Percentiles rank a stretch among this genome's conserved stretches.
phyloP scores from a whole-genome alignment of 2,888 invertebrate genomes.

The Cyclophora punctaria region DNA sequence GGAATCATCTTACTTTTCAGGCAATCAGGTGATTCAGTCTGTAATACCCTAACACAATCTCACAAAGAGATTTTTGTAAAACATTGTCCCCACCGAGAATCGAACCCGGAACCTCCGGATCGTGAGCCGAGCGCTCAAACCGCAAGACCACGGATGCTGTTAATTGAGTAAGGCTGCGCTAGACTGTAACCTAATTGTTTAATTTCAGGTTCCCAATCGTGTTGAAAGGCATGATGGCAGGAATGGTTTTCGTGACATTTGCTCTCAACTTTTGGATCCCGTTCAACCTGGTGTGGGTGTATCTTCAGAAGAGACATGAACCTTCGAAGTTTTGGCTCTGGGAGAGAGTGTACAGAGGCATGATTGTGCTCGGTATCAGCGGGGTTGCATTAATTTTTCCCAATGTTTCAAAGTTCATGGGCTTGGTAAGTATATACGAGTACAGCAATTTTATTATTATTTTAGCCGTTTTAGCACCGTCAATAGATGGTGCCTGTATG shows the following conservation, averaged over 20 bases:
- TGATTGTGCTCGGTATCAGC: slow-evolving; percentile 25
- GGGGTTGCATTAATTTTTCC: slow-evolving; percentile 29
- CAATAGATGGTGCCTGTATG: too few species aligned
- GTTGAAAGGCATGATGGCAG: slow-evolving; percentile 55
- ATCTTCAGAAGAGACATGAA: slow-evolving; percentile 19
- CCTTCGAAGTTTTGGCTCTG: slow-evolving; percentile 32
- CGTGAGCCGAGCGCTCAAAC: too few species aligned
- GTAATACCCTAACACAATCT: too few species aligned
- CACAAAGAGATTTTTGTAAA: too few species aligned
- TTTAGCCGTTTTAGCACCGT: too few species aligned
- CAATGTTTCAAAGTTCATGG: slow-evolving; percentile 35
- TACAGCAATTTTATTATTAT: too few species aligned
- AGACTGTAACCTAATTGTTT: slow-evolving; percentile 29
- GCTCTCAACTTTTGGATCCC: slow-evolving; percentile 67
- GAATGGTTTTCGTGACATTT: slow-evolving; percentile 67
- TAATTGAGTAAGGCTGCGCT: too few species aligned
- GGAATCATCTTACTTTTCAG: too few species aligned
- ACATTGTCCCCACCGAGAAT: too few species aligned
- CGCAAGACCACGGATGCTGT: too few species aligned
- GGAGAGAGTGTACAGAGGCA: slow-evolving; percentile 38
- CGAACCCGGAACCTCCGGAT: too few species aligned
- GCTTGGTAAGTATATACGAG: slow-evolving; percentile 33
- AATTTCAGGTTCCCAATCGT: slow-evolving; percentile 46
- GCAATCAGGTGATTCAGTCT: too few species aligned
- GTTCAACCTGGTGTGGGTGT: slow-evolving; percentile 44